Evolutionary conservation across 2,113 vertebrate species (phyloP).

Genomic region (Nannobrachium achirus): DNA sequence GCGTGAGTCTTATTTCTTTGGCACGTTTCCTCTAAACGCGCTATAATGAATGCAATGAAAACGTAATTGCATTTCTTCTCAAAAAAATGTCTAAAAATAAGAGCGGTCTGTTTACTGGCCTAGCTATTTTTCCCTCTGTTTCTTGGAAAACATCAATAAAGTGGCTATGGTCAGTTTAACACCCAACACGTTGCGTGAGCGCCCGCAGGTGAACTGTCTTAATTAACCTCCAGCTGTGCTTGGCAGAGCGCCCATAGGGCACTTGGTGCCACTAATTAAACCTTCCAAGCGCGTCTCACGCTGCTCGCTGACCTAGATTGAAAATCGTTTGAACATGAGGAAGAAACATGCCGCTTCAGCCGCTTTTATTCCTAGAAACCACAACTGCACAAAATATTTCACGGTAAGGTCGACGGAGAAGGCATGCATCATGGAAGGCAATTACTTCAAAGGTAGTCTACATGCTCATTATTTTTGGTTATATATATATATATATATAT

Average conservation of each 20-base stretch:
- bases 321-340: constrained; percentile 33
- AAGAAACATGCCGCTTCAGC: constrained; percentile 30
- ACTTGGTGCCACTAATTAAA: constrained; percentile 67
- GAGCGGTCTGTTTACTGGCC: too few relatives aligned
- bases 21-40: too few relatives aligned
- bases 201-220: constrained; percentile 35
- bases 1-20: too few relatives aligned
- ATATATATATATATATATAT: too few relatives aligned
- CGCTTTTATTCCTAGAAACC: constrained; percentile 23
- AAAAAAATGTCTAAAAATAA: too few relatives aligned
- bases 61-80: too few relatives aligned
- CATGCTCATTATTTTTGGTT: too few relatives aligned
- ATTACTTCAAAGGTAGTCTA: too few relatives aligned
- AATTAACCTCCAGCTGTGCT: constrained; percentile 56
- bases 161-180: constrained; percentile 40
- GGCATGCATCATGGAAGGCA: too few relatives aligned
- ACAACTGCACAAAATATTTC: neutral
- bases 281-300: constrained; percentile 47
- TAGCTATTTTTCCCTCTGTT: neutral
- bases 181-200: constrained; percentile 45
- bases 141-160: constrained; percentile 8
- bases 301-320: constrained; percentile 76
- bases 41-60: too few relatives aligned
- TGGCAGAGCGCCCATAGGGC: constrained; percentile 39
- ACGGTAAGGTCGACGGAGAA: too few relatives aligned